These are phyloP conservation scores for Magallana angulata DNA, from an alignment of 1,140 invertebrate genomes.

Conservation along the genomic window DNA sequence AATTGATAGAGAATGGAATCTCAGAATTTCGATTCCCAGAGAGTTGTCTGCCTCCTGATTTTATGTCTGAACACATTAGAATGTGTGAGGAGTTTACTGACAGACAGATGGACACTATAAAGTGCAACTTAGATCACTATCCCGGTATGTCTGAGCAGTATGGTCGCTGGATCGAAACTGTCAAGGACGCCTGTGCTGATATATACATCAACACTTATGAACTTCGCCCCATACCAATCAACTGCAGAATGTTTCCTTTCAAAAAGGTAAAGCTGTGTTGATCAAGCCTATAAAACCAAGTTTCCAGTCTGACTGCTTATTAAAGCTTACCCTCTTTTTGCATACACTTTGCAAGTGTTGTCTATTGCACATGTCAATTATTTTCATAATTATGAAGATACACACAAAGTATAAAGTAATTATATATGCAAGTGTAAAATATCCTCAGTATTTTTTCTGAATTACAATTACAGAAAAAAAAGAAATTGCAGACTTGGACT, in stretches of 20 bases:
- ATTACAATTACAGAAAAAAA: slow-evolving; percentile 4
- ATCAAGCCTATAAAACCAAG: too few species aligned
- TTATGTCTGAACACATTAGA: slow-evolving; percentile 85
- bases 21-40: slow-evolving; percentile 82
- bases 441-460: too few species aligned
- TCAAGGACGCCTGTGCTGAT: slow-evolving; percentile 62
- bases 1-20: background rate
- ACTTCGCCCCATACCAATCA: slow-evolving; percentile 43
- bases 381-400: background rate
- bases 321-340: too few species aligned
- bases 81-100: slow-evolving; percentile 78
- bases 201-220: slow-evolving; percentile 49
- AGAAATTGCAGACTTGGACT: background rate
- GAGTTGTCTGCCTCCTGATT: slow-evolving; percentile 84
- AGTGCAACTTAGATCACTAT: slow-evolving; percentile 67
- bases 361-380: too few species aligned
- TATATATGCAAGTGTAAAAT: slow-evolving; percentile 2
- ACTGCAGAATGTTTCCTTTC: slow-evolving; percentile 42
- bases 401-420: background rate
- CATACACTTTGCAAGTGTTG: too few species aligned
- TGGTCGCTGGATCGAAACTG: background rate
- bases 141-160: slow-evolving; percentile 32
- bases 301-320: too few species aligned
- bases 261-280: background rate
- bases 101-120: slow-evolving; percentile 69